A percentile compares a stretch with the other conserved stretches of the same genome.
phyloP scores from a whole-genome alignment of 2,113 vertebrate genomes.

The Prunella fulvescens region DNA sequence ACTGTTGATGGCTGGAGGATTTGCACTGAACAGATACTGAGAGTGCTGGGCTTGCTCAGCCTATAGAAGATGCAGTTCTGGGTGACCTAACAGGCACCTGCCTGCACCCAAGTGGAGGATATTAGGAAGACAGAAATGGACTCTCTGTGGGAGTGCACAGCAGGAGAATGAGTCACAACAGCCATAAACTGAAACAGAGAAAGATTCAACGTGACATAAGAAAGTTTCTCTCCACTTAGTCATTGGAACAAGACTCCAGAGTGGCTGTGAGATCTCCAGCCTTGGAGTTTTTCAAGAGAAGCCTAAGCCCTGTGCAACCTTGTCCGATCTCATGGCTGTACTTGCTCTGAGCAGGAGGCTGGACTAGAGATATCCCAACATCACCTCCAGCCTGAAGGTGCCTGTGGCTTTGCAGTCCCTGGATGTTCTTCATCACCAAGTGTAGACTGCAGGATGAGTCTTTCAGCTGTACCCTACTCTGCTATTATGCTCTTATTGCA shows the following conservation, averaged over 20 bases:
- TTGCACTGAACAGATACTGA: not conserved
- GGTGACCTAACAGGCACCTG: not conserved
- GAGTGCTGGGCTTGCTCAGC: not conserved
- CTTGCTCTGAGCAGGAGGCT: not conserved
- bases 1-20: not conserved
- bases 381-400: not conserved
- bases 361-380: not conserved
- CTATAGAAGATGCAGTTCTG: not conserved
- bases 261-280: not conserved
- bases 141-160: not conserved
- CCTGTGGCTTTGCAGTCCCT: not conserved
- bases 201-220: not conserved
- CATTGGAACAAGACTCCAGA: not conserved
- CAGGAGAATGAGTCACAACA: not conserved
- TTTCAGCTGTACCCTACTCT: not conserved
- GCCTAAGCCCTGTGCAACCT: not conserved
- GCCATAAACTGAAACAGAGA: not conserved
- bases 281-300: not conserved
- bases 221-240: not conserved
- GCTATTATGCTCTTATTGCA: not conserved
- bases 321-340: not conserved
- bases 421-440: not conserved
- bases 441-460: not conserved
- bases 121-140: not conserved
- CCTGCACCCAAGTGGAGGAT: not conserved